Base-by-base conservation (phyloP, 2,113 vertebrate species). In the Vidua macroura region DNA sequence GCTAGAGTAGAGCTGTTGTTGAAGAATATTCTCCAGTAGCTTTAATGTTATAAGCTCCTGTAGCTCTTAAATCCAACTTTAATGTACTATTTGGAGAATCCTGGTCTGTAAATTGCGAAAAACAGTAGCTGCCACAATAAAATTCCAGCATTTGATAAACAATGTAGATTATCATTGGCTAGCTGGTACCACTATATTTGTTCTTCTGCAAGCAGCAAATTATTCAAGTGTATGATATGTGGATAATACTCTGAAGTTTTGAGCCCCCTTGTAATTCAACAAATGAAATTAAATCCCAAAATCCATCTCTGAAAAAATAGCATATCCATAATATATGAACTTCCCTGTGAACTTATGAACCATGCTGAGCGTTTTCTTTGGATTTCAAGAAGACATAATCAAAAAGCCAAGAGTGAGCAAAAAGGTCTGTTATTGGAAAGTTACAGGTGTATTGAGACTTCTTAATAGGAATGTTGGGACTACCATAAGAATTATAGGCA, bases 61-160 rank as follows among this genome's bases (percentile, higher is more conserved):
- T 55, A 94, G 35, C 52, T 87, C 90, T 88, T 41, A 94, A 93
- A 83, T 83, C 28, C 69, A 90, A 19, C 24, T 74, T 81, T 78
- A 41, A 23, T 76, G 11, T 14, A 62, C 23, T 60, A 3, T 59
- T 51, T 84, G 48, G 30, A 86, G 19, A 95, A 52, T 41, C n/a
- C 16, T 43, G 46, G n/a, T 46, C 53, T 87, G 49, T 10, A 76
- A 91, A 76, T 23, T 37, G 39, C 73, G 53, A 87, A 89, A 66
- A n/a, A 60, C 20, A 37, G 66, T n/a, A 62, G 62, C 43, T 94
- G 52, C 41, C 77, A 49, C 53, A 76, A 28, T 62, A 79, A 95
- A 91, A 79, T 60, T 49, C n/a, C n/a, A 89, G 9, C 8, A 30
- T 43, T 73, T 89, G 19, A 74, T 64, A 87, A 84, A 56, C 2